A percentile compares a stretch with the other conserved stretches of the same genome.
Conservation (phyloP, 2,113 vertebrate species). For the Chaenocephalus aceratus region DNA sequence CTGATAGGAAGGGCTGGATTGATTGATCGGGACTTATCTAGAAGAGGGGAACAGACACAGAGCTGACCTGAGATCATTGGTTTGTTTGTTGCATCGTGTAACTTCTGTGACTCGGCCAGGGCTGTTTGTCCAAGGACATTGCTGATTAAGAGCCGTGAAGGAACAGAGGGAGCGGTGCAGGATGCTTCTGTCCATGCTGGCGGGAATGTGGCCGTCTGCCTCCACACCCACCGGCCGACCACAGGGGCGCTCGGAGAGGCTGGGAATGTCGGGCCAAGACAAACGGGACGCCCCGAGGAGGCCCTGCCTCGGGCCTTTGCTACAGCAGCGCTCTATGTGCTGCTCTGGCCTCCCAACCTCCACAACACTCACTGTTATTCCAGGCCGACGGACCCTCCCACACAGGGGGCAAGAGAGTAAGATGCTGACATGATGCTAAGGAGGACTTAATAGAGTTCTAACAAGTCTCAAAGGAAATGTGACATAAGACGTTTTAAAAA, state of each 20-base stretch:
- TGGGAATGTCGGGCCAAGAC: slow-evolving; percentile 78
- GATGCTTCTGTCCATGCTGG: slow-evolving; percentile 66
- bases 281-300: slow-evolving; percentile 77
- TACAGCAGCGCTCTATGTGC: slow-evolving; percentile 68
- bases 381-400: slow-evolving; percentile 66
- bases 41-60: slow-evolving; percentile 21
- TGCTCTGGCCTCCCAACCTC: slow-evolving; percentile 64
- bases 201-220: slow-evolving; percentile 76
- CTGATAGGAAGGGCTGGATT: slow-evolving; percentile 38
- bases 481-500: neutral
- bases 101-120: slow-evolving; percentile 26
- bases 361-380: slow-evolving; percentile 73
- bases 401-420: slow-evolving; percentile 45
- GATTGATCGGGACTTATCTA: slow-evolving; percentile 36
- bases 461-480: neutral
- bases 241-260: slow-evolving; percentile 75
- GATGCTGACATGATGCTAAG: slow-evolving; percentile 36
- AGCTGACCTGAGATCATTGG: slow-evolving; percentile 31
- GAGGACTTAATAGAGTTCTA: neutral
- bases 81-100: slow-evolving; percentile 42
- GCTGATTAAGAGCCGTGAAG: slow-evolving; percentile 37
- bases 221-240: slow-evolving; percentile 81
- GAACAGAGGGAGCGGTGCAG: slow-evolving; percentile 40
- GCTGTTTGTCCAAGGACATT: slow-evolving; percentile 24
- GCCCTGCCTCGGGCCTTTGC: slow-evolving; percentile 67